These are phyloP conservation scores for Serranus cabrilla DNA, from an alignment of 2,797 vertebrate genomes.

Conservation along the genomic window DNA sequence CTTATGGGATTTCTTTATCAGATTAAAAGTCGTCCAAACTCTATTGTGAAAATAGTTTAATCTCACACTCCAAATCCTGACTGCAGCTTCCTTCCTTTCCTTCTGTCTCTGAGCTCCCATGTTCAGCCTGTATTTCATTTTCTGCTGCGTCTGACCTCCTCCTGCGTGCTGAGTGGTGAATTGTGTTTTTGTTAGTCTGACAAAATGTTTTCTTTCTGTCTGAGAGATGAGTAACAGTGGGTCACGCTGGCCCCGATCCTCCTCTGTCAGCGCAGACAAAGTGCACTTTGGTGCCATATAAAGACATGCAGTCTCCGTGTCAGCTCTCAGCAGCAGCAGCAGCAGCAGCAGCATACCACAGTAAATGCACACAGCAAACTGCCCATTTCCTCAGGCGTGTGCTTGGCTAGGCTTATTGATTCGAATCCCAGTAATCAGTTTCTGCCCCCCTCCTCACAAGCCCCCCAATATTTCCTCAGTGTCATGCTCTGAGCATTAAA, in stretches of 20 bases:
- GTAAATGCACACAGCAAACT: slow-evolving; percentile 75
- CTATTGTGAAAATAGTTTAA: not conserved
- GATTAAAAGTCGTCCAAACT: not conserved
- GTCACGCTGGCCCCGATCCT: slow-evolving; percentile 63
- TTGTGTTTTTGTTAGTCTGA: slow-evolving; percentile 71
- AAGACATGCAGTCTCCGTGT: slow-evolving; percentile 76
- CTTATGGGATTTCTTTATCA: not conserved
- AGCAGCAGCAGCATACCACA: slow-evolving; percentile 76
- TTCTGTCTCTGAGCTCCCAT: not conserved
- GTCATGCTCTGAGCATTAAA: slow-evolving; percentile 82
- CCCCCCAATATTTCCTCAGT: slow-evolving; percentile 74
- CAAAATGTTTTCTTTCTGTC: slow-evolving; percentile 77
- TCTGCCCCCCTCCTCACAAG: slow-evolving; percentile 33
- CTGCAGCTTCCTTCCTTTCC: not conserved
- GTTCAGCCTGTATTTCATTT: slow-evolving; percentile 6
- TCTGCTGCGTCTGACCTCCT: slow-evolving; percentile 9
- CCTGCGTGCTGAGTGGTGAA: slow-evolving; percentile 44
- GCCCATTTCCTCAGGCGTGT: slow-evolving; percentile 75
- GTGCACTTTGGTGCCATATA: slow-evolving; percentile 82
- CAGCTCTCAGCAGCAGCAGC: slow-evolving; percentile 62
- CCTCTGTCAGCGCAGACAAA: slow-evolving; percentile 78
- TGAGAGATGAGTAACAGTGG: slow-evolving; percentile 67
- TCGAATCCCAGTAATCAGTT: slow-evolving; percentile 79
- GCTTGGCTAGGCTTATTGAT: slow-evolving; percentile 82
- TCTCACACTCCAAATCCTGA: not conserved